These are phyloP conservation scores for Sturnira hondurensis DNA, from an alignment of 2,113 vertebrate genomes.

Conservation along the genomic window DNA sequence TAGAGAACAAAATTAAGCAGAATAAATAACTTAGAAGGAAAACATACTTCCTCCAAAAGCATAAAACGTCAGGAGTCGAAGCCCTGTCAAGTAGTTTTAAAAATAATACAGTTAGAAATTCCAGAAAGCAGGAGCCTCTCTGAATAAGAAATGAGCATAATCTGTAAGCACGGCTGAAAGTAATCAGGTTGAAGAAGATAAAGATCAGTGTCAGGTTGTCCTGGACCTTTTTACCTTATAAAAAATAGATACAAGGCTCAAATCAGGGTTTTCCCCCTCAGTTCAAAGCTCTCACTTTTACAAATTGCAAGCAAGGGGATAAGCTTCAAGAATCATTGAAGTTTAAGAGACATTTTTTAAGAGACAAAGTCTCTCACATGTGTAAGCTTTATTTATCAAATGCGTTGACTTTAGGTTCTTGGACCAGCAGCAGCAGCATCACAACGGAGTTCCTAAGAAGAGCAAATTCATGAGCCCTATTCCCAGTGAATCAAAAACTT, in stretches of 20 bases:
- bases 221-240: background rate
- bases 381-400: background rate
- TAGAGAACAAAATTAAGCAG: background rate
- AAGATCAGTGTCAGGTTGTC: slow-evolving; percentile 11
- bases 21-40: slow-evolving; percentile 36
- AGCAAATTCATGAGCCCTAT: background rate
- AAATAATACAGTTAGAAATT: slow-evolving; percentile 7
- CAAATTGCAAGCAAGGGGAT: background rate
- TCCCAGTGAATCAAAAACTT: background rate
- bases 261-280: background rate
- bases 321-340: background rate
- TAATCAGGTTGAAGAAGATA: slow-evolving; percentile 1
- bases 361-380: background rate
- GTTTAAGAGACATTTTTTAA: background rate
- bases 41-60: background rate
- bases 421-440: background rate
- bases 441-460: background rate
- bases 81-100: background rate
- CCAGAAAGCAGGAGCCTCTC: slow-evolving; percentile 11
- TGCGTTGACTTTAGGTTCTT: background rate
- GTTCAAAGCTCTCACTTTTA: background rate
- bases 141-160: background rate
- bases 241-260: background rate
- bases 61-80: slow-evolving; percentile 26
- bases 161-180: background rate